Evolutionary conservation across 1,140 invertebrate genomes (phyloP), one percentile per base, ranked within the genome.

Genomic region (Bactericera cockerelli): DNA sequence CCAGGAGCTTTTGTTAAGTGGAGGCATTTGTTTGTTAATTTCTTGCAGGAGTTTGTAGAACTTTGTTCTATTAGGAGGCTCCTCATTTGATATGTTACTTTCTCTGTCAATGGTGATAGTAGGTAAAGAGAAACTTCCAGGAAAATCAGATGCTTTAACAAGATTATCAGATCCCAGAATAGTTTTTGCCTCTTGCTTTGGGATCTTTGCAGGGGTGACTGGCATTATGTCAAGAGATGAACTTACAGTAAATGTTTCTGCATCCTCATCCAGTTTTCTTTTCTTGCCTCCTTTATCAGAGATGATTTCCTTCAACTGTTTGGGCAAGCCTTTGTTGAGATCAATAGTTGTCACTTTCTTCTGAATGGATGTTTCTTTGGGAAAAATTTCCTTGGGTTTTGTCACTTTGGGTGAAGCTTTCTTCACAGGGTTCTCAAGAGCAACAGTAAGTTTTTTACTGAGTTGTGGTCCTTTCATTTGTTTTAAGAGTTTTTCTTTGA

Each of bases 271-370:
- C 3, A 19, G 8, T 19, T 19, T 49, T 49, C 22, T 49, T 49
- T 22, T 49, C 22, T 49, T 49, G 8, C 3, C 19, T 4, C 8
- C 8, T n/a, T 49, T 49, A 22, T 49, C 22, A n/a, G 42, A 49
- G 8, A 49, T 49, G 19, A 49, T 49, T 19, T 49, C n/a, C 22
- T 49, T 49, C 8, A 49, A 22, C 19, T 16, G n/a, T 22, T 19
- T 49, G 8, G 42, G 42, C 3, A 49, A n/a, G n/a, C 42, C 42
- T 49, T 49, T 49, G 42, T 49, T 49, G n/a, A 49, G 42, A 49
- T 49, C 42, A 49, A 49, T 49, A 10, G 42, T 49, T 6, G 42
- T 49, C n/a, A 49, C 42, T 8, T 49, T 49, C 19, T 49, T 49
- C 16, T 36, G 10, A 36, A 10, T 22, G 22, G 42, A 4, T 10